Evolutionary conservation across 92 coral and sea anemone genomes (phyloP).

Genomic region (Paragorgia papillata): DNA sequence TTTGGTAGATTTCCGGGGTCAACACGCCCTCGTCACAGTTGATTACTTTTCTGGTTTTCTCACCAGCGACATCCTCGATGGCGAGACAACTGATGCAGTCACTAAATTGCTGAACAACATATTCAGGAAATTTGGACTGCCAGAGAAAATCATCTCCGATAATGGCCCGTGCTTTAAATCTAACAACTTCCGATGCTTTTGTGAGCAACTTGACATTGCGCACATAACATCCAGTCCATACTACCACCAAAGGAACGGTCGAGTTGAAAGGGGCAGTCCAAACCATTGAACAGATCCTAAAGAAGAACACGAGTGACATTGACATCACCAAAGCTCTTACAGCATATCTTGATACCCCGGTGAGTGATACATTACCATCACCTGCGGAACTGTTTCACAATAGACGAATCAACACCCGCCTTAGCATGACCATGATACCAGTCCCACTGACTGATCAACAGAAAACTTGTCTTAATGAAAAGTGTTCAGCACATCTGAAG

Average conservation of each 20-base stretch:
- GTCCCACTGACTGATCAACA: too few species aligned
- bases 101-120: neutral
- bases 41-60: conserved; percentile 62
- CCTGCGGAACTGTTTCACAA: too few species aligned
- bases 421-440: too few species aligned
- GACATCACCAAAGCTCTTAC: conserved; percentile 61
- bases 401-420: too few species aligned
- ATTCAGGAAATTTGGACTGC: conserved; percentile 54
- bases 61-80: conserved; percentile 39
- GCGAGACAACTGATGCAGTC: conserved; percentile 46
- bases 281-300: conserved; percentile 46
- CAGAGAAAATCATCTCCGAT: conserved; percentile 58
- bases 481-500: conserved; percentile 66
- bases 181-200: too few species aligned
- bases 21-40: conserved; percentile 60
- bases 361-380: too few species aligned
- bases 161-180: conserved; percentile 71
- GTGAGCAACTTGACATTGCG: conserved; percentile 56
- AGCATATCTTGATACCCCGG: too few species aligned
- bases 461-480: conserved; percentile 58
- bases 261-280: conserved; percentile 58
- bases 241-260: conserved; percentile 57
- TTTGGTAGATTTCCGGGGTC: conserved; percentile 46
- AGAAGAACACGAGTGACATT: conserved; percentile 54
- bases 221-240: conserved; percentile 61